Percentiles rank a stretch among this genome's conserved stretches.
Conservation (phyloP, 2,797 vertebrate species). For the Chiloscyllium punctatum region DNA sequence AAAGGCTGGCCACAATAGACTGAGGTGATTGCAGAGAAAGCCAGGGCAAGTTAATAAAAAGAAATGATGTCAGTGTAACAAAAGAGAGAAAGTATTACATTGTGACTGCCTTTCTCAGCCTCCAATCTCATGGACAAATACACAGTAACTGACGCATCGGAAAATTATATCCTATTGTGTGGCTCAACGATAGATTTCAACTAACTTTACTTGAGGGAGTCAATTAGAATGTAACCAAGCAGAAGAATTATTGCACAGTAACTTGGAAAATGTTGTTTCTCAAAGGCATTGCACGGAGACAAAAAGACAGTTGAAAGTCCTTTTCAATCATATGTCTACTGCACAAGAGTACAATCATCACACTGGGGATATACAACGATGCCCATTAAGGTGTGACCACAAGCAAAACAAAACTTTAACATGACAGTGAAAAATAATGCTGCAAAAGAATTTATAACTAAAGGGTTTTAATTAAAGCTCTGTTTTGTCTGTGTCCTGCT, state of each 20-base stretch:
- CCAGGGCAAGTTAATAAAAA: not conserved
- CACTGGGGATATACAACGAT: not conserved
- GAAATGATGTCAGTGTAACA: not conserved
- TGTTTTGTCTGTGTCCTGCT: not conserved
- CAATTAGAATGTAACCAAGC: not conserved
- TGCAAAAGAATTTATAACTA: not conserved
- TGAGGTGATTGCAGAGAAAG: not conserved
- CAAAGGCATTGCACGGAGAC: not conserved
- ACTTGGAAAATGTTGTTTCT: not conserved
- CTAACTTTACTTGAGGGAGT: not conserved
- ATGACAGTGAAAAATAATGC: not conserved
- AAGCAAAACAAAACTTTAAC: not conserved
- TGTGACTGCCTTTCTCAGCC: not conserved
- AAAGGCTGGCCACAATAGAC: not conserved
- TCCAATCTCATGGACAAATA: not conserved
- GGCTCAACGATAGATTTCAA: not conserved
- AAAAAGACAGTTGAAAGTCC: not conserved
- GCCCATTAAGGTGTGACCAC: not conserved
- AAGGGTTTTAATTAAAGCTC: not conserved
- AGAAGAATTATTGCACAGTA: not conserved
- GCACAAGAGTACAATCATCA: not conserved
- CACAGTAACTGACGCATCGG: not conserved
- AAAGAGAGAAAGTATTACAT: not conserved
- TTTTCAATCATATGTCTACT: not conserved
- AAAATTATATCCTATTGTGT: not conserved